Conservation (phyloP, 2,113 vertebrate genomes). For the Saguinus midas region DNA sequence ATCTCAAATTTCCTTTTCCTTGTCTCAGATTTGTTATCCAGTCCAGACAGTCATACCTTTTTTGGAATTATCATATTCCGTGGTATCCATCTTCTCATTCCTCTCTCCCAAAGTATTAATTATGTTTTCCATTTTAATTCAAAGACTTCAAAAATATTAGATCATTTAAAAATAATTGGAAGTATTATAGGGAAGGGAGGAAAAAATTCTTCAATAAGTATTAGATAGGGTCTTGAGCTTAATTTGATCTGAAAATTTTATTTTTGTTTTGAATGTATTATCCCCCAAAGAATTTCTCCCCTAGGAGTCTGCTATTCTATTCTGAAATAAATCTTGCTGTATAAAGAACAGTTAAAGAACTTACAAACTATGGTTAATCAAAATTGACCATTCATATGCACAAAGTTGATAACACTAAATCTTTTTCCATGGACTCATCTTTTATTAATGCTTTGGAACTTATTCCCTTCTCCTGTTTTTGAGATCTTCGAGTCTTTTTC, state of each 20-base stretch:
- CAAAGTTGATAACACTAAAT: not conserved
- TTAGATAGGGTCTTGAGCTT: not conserved
- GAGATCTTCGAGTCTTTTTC: not conserved
- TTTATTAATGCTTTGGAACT: not conserved
- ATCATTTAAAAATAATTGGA: not conserved
- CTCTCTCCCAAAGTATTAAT: conserved; percentile 3
- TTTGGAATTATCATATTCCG: not conserved
- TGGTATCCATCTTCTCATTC: not conserved
- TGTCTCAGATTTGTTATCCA: not conserved
- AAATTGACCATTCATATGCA: not conserved
- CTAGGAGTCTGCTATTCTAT: not conserved
- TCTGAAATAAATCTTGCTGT: conserved; percentile 26
- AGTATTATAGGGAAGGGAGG: not conserved
- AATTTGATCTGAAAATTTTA: conserved; percentile 10
- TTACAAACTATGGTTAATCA: not conserved
- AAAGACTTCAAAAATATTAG: conserved; percentile 1
- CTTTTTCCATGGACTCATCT: not conserved
- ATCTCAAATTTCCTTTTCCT: not conserved
- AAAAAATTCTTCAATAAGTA: conserved; percentile 26
- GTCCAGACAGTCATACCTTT: not conserved
- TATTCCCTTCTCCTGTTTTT: not conserved
- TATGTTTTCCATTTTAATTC: conserved; percentile 31
- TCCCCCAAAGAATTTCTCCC: not conserved
- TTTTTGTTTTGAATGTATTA: conserved; percentile 40
- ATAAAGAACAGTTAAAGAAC: conserved; percentile 31